Conservation (phyloP, 1,140 invertebrate species). For the Sinonovacula constricta region DNA sequence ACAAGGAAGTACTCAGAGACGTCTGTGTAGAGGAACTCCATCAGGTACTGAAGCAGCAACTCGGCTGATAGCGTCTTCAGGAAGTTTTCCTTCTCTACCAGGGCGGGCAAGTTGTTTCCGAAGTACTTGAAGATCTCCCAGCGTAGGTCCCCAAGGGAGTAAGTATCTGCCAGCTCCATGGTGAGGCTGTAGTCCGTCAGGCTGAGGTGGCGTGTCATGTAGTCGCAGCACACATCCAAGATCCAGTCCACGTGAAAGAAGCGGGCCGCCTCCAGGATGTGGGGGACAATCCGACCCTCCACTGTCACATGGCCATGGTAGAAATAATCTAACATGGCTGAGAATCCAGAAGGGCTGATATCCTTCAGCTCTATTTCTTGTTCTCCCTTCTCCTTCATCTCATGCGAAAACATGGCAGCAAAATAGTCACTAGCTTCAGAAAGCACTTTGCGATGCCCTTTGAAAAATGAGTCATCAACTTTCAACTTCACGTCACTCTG, state of each 20-base stretch:
- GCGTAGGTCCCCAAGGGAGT: constrained; percentile 80
- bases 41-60: constrained; percentile 82
- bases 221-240: constrained; percentile 85
- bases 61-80: constrained; percentile 85
- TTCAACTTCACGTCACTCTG: constrained; percentile 76
- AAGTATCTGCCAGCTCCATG: constrained; percentile 86
- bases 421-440: constrained; percentile 77
- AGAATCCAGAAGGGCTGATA: constrained; percentile 75
- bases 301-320: constrained; percentile 78
- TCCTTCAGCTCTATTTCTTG: constrained; percentile 74
- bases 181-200: constrained; percentile 87
- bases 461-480: constrained; percentile 72
- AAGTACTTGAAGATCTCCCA: constrained; percentile 84
- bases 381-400: constrained; percentile 77
- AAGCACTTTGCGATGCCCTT: constrained; percentile 75
- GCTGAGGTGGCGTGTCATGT: constrained; percentile 85
- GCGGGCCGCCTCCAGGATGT: constrained; percentile 74
- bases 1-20: constrained; percentile 67
- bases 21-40: constrained; percentile 75
- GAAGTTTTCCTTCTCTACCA: constrained; percentile 83
- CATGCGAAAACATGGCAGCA: constrained; percentile 77
- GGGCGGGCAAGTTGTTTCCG: constrained; percentile 81
- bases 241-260: constrained; percentile 82
- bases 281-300: constrained; percentile 71
- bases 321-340: constrained; percentile 77